Evolutionary conservation across 1,140 invertebrate species (phyloP), one percentile per base, ranked within the genome.

Genomic region (Drosophila busckii): DNA sequence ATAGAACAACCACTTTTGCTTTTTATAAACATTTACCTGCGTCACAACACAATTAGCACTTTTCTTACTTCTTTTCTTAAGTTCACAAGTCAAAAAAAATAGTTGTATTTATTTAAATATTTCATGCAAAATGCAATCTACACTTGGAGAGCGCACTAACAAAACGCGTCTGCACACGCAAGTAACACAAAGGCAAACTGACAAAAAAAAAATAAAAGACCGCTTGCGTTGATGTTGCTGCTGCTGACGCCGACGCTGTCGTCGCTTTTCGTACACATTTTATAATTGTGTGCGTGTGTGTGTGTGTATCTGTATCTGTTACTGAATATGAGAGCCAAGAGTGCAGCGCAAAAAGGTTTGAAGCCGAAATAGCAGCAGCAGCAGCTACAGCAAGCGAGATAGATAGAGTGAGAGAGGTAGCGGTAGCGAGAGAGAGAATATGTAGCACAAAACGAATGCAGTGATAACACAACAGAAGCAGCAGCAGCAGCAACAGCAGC

Each of bases 121-220:
- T 37, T 35, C 9, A 35, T 28, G 8, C 29, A 34, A 41, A 19
- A 16, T 48, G 38, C 16, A 38, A 52, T 23, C 32, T 17, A 50
- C 25, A 54, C 5, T 23, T 28, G 31, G 12, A 28, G 59, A 46
- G 50, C 59, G 59, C 53, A 20, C 29, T 37, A 52, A 38, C 52
- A 22, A 70, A 82, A 82, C 75, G 64, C 68, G 75, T 73, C 75
- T 70, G 75, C 69, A 69, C n/a, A n/a, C 73, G 55, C 68, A 65
- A 82, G 69, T 42, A 69, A 70, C 64, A 75, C 75, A 73, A 59
- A 82, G 63, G 29, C 58, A 50, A 78, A 78, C 45, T 78, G 63
- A 68, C 46, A 29, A 76, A 70, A 59, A 70, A 53, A 53, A 45
- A 59, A 49, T 40, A 28, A 23, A 49, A 48, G 31, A 35, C 12